Evolutionary conservation across 2,888 invertebrate species (phyloP).

Genomic region (Trisateles emortualis): DNA sequence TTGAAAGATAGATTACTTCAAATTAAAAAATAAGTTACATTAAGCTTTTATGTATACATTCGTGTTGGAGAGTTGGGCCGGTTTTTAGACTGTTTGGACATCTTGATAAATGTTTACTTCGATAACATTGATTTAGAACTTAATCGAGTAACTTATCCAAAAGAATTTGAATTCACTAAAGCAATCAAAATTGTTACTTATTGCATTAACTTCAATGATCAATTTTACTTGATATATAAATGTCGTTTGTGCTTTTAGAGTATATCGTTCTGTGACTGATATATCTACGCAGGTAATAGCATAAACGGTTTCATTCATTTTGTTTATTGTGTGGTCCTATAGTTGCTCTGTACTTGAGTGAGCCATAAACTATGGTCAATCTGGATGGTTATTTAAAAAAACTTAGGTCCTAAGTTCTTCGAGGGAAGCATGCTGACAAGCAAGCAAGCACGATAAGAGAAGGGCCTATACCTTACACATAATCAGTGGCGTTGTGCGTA

Average conservation of each 20-base stretch:
- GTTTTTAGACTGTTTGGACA: conserved; percentile 44
- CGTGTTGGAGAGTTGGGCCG: conserved; percentile 44
- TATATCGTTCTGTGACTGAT: no score
- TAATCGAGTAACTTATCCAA: conserved; percentile 37
- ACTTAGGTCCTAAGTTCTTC: no score
- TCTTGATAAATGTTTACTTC: conserved; percentile 31
- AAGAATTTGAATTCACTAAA: conserved; percentile 4
- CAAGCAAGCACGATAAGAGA: no score
- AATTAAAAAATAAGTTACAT: conserved; percentile 52
- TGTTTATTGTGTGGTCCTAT: not conserved
- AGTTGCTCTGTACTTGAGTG: no score
- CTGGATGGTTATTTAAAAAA: no score
- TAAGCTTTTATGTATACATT: conserved; percentile 70
- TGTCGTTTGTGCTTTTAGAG: not conserved
- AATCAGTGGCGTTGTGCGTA: no score
- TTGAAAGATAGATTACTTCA: conserved; percentile 33
- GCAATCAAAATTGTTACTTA: not conserved
- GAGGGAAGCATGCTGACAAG: no score
- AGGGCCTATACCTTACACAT: no score
- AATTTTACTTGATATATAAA: not conserved
- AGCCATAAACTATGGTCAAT: no score
- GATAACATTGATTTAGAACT: conserved; percentile 43
- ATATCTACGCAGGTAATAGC: not conserved
- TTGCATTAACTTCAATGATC: not conserved
- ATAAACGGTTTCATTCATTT: not conserved